Evolutionary conservation across 2,888 invertebrate species (phyloP).

Genomic region (Campoletis raptor): DNA sequence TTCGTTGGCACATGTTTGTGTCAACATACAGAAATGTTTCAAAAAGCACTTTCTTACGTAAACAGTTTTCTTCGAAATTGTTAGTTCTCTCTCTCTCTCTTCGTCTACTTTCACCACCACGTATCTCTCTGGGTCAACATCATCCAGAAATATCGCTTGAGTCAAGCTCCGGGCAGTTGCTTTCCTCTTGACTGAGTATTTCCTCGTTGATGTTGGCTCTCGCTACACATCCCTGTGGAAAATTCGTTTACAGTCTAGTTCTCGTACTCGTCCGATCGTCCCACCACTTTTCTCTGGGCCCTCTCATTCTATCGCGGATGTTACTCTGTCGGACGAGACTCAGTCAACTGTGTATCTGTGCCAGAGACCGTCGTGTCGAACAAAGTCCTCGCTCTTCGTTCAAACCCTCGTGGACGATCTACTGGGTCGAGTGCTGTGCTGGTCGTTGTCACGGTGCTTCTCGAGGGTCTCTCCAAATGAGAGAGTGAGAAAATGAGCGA

Average conservation of each 20-base stretch:
- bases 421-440: conserved; percentile 75
- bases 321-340: conserved; percentile 22
- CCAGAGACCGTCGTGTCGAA: conserved; percentile 64
- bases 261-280: conserved; percentile 35
- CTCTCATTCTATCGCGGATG: conserved; percentile 23
- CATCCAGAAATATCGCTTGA: conserved; percentile 63
- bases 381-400: conserved; percentile 45
- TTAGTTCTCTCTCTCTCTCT: conserved; percentile 32
- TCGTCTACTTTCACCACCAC: conserved; percentile 37
- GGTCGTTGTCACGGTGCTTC: conserved; percentile 43
- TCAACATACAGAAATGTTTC: conserved; percentile 22
- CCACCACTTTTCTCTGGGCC: neutral
- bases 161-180: conserved; percentile 42
- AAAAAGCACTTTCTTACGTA: conserved; percentile 56
- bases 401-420: conserved; percentile 61
- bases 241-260: conserved; percentile 70
- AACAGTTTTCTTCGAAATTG: conserved; percentile 54
- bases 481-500: conserved; percentile 15
- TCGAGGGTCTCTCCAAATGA: conserved; percentile 56
- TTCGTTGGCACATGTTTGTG: neutral
- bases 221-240: conserved; percentile 61
- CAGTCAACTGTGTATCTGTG: conserved; percentile 38
- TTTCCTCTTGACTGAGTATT: conserved; percentile 40
- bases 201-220: conserved; percentile 56
- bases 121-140: conserved; percentile 61